Percentiles rank a stretch among this genome's conserved stretches.
These are phyloP conservation scores for Mellivora capensis DNA, from an alignment of 2,113 vertebrate genomes.

Conservation along the genomic window DNA sequence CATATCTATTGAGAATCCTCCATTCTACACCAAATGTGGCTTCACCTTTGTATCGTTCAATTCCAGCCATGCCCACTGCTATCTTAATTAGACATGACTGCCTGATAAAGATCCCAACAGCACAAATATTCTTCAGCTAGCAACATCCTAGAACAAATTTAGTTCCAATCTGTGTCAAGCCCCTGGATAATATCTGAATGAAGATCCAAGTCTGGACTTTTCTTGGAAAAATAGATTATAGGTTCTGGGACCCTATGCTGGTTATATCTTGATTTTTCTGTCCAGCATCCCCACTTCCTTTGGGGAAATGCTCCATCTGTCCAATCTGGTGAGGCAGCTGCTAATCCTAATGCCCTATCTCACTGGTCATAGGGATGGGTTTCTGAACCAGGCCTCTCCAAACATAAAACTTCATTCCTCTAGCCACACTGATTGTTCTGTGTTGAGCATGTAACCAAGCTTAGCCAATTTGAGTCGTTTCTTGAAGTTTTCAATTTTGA, in stretches of 20 bases:
- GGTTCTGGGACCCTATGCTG: background rate
- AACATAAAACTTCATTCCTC: background rate
- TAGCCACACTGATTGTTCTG: background rate
- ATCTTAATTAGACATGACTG: background rate
- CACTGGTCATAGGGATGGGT: background rate
- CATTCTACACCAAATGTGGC: background rate
- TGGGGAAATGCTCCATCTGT: background rate
- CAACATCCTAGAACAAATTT: background rate
- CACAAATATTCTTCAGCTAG: background rate
- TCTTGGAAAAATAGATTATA: background rate
- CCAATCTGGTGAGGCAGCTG: background rate
- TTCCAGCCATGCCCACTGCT: background rate
- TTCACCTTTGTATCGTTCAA: background rate
- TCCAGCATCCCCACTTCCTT: background rate
- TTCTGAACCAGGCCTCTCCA: background rate
- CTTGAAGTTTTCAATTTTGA: conserved; percentile 10
- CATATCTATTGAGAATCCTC: background rate
- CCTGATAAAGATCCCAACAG: background rate
- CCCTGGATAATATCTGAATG: background rate
- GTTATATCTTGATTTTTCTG: background rate
- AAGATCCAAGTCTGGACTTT: background rate
- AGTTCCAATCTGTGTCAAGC: background rate
- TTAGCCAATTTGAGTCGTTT: background rate
- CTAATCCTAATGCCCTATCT: background rate
- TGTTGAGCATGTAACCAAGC: background rate